Conservation (phyloP, 2,888 invertebrate genomes). For the Phaedon cochleariae region DNA sequence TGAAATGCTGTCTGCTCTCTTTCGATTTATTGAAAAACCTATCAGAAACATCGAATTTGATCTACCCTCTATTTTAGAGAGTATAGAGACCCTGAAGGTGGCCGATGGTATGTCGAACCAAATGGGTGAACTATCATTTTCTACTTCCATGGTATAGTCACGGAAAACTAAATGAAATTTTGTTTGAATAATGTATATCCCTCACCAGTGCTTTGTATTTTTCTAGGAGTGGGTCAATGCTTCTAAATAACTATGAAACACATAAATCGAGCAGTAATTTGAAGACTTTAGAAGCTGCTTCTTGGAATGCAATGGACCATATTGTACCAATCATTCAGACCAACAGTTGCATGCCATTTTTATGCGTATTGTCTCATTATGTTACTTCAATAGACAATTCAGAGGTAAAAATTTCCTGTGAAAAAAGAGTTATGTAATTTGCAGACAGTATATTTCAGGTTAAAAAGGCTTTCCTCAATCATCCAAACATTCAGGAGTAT, state of each 20-base stretch:
- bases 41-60: too few relatives aligned
- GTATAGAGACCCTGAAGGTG: too few relatives aligned
- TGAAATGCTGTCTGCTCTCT: too few relatives aligned
- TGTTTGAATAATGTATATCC: too few relatives aligned
- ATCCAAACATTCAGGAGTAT: conserved; percentile 60
- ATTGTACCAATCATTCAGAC: conserved; percentile 62
- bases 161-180: too few relatives aligned
- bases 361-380: conserved; percentile 55
- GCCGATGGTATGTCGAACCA: too few relatives aligned
- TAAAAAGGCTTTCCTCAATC: conserved; percentile 59
- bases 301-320: conserved; percentile 62
- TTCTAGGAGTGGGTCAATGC: conserved; percentile 62
- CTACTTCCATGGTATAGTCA: too few relatives aligned
- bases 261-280: conserved; percentile 61
- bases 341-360: conserved; percentile 63
- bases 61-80: too few relatives aligned
- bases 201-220: too few relatives aligned
- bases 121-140: too few relatives aligned
- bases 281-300: conserved; percentile 61
- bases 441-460: conserved; percentile 47
- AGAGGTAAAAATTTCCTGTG: conserved; percentile 42
- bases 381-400: conserved; percentile 43
- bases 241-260: conserved; percentile 60
- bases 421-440: conserved; percentile 1
- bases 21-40: too few relatives aligned